phyloP scores from a whole-genome alignment of 2,113 vertebrate species.

The Bambusicola thoracicus region DNA sequence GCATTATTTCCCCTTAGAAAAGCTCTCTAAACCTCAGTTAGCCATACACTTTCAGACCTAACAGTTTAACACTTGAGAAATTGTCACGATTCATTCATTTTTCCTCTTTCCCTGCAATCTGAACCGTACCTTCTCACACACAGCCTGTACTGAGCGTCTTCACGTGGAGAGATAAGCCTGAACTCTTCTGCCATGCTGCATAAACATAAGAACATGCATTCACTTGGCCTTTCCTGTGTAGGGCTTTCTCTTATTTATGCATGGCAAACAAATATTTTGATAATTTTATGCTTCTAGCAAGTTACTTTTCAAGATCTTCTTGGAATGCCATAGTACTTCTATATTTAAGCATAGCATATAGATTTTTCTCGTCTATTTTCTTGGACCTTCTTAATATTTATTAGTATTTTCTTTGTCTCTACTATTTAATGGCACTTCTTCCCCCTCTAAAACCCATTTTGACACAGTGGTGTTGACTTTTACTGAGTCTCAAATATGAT shows the following conservation, averaged over 20 bases:
- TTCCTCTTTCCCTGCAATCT: not conserved
- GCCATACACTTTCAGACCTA: not conserved
- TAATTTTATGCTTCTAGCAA: not conserved
- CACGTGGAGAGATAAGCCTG: not conserved
- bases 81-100: not conserved
- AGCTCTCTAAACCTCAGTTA: not conserved
- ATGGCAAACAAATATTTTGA: rapidly evolving
- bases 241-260: not conserved
- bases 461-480: not conserved
- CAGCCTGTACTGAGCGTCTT: not conserved
- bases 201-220: not conserved
- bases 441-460: not conserved
- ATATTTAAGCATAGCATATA: not conserved
- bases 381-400: not conserved
- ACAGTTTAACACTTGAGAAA: not conserved
- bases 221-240: not conserved
- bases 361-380: not conserved
- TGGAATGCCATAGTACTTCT: not conserved
- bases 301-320: not conserved
- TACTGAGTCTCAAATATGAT: not conserved
- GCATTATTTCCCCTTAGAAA: not conserved
- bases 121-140: not conserved
- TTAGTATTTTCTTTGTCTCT: not conserved
- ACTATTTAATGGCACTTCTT: not conserved
- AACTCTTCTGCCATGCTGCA: not conserved